phyloP scores from a whole-genome alignment of 1,140 invertebrate species.

The Drosophila watanabei region DNA sequence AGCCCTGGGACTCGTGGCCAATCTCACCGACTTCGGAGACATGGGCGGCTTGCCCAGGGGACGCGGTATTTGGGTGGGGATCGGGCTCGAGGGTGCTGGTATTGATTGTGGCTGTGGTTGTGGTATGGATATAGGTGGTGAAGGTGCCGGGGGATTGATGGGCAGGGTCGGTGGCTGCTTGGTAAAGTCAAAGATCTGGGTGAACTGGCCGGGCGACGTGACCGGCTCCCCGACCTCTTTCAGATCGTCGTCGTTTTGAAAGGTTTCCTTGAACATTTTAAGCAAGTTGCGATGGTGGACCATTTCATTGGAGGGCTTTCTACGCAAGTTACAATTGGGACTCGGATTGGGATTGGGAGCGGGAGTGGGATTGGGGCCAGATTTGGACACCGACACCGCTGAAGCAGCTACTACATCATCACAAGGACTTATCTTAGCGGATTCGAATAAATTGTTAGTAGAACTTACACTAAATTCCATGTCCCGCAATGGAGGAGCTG shows the following conservation, averaged over 20 bases:
- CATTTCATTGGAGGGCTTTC: slow-evolving; percentile 85
- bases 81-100: slow-evolving; percentile 21
- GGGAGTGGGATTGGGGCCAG: slow-evolving; percentile 36
- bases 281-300: slow-evolving; percentile 78
- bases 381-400: slow-evolving; percentile 65
- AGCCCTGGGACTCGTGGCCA: slow-evolving; percentile 11
- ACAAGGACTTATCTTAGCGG: slow-evolving; percentile 65
- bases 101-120: slow-evolving; percentile 14
- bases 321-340: slow-evolving; percentile 75
- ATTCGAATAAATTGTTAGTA: slow-evolving; percentile 82
- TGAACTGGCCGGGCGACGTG: slow-evolving; percentile 48
- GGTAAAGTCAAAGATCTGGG: slow-evolving; percentile 73
- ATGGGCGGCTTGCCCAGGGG: slow-evolving; percentile 79
- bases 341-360: slow-evolving; percentile 12
- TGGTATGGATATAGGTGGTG: slow-evolving; percentile 10
- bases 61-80: slow-evolving; percentile 71
- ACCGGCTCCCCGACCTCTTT: slow-evolving; percentile 53
- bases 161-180: slow-evolving; percentile 23
- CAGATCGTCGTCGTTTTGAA: slow-evolving; percentile 77
- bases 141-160: slow-evolving; percentile 12
- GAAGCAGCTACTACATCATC: slow-evolving; percentile 76
- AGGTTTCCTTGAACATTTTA: slow-evolving; percentile 83
- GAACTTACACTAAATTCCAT: slow-evolving; percentile 86
- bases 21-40: slow-evolving; percentile 75
- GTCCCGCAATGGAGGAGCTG: slow-evolving; percentile 64